Conservation (phyloP, 2,888 invertebrate genomes). For the Pandemis cinnamomeana region DNA sequence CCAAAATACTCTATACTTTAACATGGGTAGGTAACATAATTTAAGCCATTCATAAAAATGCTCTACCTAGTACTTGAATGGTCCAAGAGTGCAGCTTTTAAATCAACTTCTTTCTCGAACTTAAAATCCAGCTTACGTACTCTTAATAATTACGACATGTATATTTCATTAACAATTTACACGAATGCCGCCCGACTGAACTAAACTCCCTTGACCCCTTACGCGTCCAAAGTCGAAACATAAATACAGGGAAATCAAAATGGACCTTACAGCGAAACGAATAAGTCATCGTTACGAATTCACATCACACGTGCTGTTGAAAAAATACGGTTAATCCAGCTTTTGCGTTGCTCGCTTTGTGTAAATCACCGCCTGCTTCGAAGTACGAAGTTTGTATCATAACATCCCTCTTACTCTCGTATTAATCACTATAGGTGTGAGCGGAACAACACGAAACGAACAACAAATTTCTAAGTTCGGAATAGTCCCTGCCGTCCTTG, state of each 20-base stretch:
- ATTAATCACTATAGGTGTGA: no score
- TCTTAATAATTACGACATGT: not conserved
- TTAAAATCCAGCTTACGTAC: not conserved
- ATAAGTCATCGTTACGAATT: not conserved
- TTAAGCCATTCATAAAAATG: no score
- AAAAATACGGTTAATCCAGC: not conserved
- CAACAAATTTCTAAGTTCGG: no score
- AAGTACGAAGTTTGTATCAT: no score
- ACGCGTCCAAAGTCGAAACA: slow-evolving; percentile 1
- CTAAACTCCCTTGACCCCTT: slow-evolving; percentile 9
- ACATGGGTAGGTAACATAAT: no score
- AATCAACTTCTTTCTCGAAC: not conserved
- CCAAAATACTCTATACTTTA: no score
- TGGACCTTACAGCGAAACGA: not conserved
- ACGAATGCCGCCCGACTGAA: not conserved
- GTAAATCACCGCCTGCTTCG: not conserved
- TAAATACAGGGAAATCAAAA: not conserved
- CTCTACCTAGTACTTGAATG: no score
- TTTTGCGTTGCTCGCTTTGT: slow-evolving; percentile 1
- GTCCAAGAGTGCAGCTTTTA: not conserved
- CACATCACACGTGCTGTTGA: not conserved
- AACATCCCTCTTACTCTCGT: no score
- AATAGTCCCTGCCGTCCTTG: no score
- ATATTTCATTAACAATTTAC: not conserved
- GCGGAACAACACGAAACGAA: no score